These are phyloP conservation scores for Adelges cooleyi DNA, from an alignment of 1,140 invertebrate species.

Conservation along the genomic window DNA sequence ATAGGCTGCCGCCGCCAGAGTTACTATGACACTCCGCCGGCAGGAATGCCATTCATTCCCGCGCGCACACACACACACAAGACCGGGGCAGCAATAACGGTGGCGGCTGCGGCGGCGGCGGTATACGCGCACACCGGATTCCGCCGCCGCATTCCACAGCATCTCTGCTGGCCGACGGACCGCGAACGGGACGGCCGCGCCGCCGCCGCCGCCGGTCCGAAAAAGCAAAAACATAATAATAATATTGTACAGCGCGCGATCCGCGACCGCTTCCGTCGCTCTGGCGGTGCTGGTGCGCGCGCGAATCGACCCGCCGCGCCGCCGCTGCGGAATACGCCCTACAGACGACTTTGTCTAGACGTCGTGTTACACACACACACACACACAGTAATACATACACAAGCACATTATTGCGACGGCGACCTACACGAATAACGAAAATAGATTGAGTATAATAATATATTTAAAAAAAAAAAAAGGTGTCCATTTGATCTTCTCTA, in stretches of 20 bases:
- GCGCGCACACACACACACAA: background rate
- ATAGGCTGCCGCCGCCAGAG: no score
- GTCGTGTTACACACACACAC: conserved; percentile 5
- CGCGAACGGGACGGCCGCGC: background rate
- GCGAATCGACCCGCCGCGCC: conserved; percentile 25
- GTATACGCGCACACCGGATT: background rate
- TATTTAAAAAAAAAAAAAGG: background rate
- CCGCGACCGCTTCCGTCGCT: no score
- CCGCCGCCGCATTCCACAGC: conserved; percentile 20
- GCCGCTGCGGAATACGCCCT: conserved; percentile 24
- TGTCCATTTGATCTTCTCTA: background rate
- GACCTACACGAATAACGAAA: conserved; percentile 27
- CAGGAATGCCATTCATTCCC: conserved; percentile 23
- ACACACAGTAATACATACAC: background rate
- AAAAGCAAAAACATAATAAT: no score
- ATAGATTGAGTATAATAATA: conserved; percentile 20
- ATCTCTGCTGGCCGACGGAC: conserved; percentile 23
- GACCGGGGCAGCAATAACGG: background rate
- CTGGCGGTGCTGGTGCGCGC: background rate
- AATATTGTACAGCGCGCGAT: no score
- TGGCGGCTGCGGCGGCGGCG: background rate
- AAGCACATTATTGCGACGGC: background rate
- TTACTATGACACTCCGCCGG: no score
- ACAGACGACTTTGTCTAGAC: conserved; percentile 28
- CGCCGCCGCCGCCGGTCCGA: background rate